These are phyloP conservation scores for Emydocephalus ijimae DNA, from an alignment of 2,113 vertebrate species.

Conservation along the genomic window DNA sequence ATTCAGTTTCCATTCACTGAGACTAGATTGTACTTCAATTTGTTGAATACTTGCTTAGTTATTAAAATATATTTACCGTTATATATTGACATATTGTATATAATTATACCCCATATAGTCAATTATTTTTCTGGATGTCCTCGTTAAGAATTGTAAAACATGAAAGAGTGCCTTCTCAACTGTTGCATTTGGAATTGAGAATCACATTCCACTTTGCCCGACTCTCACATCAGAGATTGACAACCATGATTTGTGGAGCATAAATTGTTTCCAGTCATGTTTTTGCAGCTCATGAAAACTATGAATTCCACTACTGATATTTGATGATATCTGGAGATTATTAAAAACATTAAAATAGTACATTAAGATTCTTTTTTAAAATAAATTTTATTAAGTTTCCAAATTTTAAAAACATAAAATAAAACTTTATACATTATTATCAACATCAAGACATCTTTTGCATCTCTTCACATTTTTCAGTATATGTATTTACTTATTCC, in stretches of 20 bases:
- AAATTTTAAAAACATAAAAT: too few relatives aligned
- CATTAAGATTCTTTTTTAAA: background rate
- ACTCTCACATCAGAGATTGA: background rate
- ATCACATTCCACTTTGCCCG: background rate
- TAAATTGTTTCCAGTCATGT: background rate
- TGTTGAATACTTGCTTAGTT: background rate
- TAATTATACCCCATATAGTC: background rate
- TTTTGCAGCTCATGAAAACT: background rate
- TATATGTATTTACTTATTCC: too few relatives aligned
- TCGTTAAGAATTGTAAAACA: background rate
- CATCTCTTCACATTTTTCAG: too few relatives aligned
- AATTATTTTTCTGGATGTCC: background rate
- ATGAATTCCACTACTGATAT: background rate
- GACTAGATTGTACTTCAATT: background rate
- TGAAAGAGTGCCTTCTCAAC: background rate
- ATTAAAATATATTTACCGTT: background rate
- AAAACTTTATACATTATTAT: too few relatives aligned
- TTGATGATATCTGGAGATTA: background rate
- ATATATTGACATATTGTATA: background rate
- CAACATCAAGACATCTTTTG: too few relatives aligned
- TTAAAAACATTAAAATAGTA: background rate
- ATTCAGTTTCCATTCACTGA: background rate
- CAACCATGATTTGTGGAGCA: background rate
- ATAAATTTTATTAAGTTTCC: too few relatives aligned
- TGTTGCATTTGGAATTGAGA: background rate